These are phyloP conservation scores for Troides helena DNA, from an alignment of 2,888 invertebrate genomes.

Conservation along the genomic window DNA sequence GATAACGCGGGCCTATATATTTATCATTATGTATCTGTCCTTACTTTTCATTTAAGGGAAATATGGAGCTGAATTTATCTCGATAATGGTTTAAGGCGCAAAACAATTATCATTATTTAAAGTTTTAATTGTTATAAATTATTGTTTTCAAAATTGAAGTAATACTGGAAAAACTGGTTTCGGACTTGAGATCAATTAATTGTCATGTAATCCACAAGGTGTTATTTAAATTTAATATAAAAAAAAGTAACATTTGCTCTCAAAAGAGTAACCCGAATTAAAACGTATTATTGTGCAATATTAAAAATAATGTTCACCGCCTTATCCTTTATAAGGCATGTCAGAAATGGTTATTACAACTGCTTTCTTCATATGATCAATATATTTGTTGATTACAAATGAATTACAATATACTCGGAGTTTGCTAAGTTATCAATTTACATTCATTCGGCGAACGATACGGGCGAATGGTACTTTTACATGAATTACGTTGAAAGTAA, in stretches of 20 bases:
- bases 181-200: slow-evolving; percentile 3
- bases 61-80: not conserved
- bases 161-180: slow-evolving; percentile 10
- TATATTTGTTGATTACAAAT: not conserved
- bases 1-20: slow-evolving; percentile 12
- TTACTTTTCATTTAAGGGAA: slow-evolving; percentile 5
- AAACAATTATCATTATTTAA: slow-evolving; percentile 11
- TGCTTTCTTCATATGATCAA: not conserved
- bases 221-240: not conserved
- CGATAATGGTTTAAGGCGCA: slow-evolving; percentile 6
- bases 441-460: not conserved
- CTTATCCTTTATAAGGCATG: not conserved
- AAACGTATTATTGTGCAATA: not conserved
- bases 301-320: no score
- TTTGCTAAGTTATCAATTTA: not conserved
- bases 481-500: not conserved
- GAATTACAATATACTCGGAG: not conserved
- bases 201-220: slow-evolving; percentile 5
- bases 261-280: not conserved
- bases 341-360: not conserved
- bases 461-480: not conserved
- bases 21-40: slow-evolving; percentile 9
- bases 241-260: not conserved
- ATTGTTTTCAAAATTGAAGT: slow-evolving; percentile 3
- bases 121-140: slow-evolving; percentile 13